Percentiles rank a stretch among this genome's conserved stretches.
Evolutionary conservation across 2,888 invertebrate species (phyloP).

Genomic region (Polietes domitor): DNA sequence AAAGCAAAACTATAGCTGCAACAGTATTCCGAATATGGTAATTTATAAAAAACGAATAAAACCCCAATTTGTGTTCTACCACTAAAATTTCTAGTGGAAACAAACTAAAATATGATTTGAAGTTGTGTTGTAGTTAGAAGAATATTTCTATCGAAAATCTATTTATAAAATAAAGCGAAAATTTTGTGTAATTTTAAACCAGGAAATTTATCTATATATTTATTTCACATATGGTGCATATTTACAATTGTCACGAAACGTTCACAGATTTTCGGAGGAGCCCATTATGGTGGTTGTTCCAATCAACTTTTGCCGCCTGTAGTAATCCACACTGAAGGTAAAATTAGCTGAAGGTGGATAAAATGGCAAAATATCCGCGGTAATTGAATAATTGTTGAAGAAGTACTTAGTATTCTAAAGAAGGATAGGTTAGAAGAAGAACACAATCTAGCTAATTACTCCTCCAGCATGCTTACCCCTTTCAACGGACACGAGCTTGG

Average conservation of each 20-base stretch:
- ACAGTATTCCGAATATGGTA: no score
- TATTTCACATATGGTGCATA: not conserved
- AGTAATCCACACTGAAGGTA: not conserved
- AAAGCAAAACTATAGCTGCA: no score
- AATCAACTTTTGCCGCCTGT: not conserved
- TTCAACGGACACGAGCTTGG: not conserved
- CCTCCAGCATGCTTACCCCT: not conserved
- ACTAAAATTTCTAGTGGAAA: no score
- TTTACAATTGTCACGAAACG: no score
- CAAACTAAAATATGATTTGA: not conserved
- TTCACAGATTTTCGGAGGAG: not conserved
- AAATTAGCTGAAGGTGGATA: not conserved
- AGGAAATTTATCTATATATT: not conserved
- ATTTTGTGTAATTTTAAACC: no score
- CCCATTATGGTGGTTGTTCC: not conserved
- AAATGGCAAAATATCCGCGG: not conserved
- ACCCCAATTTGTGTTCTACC: no score
- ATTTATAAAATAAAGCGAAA: no score
- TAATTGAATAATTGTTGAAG: not conserved
- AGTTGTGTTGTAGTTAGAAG: not conserved
- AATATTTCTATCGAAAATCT: not conserved
- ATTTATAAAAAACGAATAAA: no score
- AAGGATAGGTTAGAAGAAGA: not conserved
- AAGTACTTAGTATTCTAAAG: not conserved
- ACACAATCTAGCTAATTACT: not conserved